Base-by-base conservation (phyloP, 2,113 vertebrate genomes). In the Cisticola juncidis region DNA sequence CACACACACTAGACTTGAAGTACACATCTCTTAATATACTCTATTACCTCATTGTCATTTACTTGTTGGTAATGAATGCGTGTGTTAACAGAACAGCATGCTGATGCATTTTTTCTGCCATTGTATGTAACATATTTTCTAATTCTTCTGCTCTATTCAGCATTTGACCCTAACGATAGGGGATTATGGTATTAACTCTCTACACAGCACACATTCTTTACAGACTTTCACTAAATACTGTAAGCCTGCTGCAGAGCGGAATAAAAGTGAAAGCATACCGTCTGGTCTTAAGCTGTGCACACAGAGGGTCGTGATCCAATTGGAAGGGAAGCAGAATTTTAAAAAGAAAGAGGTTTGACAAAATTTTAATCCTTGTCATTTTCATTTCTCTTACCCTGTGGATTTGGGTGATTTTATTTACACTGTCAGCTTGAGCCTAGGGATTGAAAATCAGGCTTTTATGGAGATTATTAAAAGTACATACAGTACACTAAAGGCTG, bases 331-430 rank as follows among this genome's bases (percentile, higher is more conserved):
- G 97, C 97, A 97, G 98, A 98, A 98, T 98, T 98, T 98, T 98
- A 98, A 98, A 98, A 98, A 98, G 98, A 98, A 98, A 98, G 98
- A 98, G 98, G 98, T 98, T 98, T 98, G 98, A 98, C 98, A 97
- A 98, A 98, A 98, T 98, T 98, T 98, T 98, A 99, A 99, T 99
- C 98, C 98, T 98, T 98, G 98, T 99, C 98, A 99, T 99, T 99
- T 99, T 99, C 98, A 99, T 99, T 99, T 99, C 98, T 99, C 98
- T 98, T 98, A 98, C 98, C 98, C 98, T 98, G 98, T 98, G 99
- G 99, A 99, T 99, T 99, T 99, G 98, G 98, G 98, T 99, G 99
- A 99, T 99, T 99, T 99, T 99, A 99, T 99, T 99, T 99, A 99
- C 99, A 99, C 99, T 99, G 99, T 99, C 99, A 99, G 98, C 98